Percentiles rank a stretch among this genome's conserved stretches.
Conservation (phyloP, 2,888 invertebrate genomes). For the Dryocosmus kuriphilus region DNA sequence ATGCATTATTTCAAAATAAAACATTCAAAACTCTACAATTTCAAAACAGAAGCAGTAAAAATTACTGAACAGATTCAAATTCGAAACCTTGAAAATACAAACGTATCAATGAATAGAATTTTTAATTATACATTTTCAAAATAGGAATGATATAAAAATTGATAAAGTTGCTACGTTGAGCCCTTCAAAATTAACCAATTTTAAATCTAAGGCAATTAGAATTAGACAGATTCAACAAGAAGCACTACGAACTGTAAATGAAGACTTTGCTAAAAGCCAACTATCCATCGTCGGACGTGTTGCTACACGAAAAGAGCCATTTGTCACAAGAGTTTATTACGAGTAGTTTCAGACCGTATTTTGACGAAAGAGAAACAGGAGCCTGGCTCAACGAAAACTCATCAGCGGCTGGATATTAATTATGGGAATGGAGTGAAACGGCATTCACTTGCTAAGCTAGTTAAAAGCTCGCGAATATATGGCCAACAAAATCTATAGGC, state of each 20-base stretch:
- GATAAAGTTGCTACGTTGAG: too few relatives aligned
- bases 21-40: too few relatives aligned
- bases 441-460: slow-evolving; percentile 25
- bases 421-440: slow-evolving; percentile 11
- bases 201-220: not conserved
- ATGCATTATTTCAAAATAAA: too few relatives aligned
- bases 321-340: slow-evolving; percentile 23
- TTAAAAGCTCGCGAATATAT: slow-evolving; percentile 28
- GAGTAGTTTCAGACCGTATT: slow-evolving; percentile 13
- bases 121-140: too few relatives aligned
- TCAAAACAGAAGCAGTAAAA: too few relatives aligned
- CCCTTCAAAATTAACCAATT: not conserved
- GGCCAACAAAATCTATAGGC: slow-evolving; percentile 17
- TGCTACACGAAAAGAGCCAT: slow-evolving; percentile 11
- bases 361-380: not conserved
- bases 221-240: not conserved
- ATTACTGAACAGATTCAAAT: too few relatives aligned
- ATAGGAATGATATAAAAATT: too few relatives aligned
- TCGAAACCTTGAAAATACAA: too few relatives aligned
- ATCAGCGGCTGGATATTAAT: slow-evolving; percentile 34
- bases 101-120: too few relatives aligned
- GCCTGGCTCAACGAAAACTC: slow-evolving; percentile 28
- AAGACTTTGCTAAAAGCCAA: slow-evolving; percentile 19
- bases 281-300: slow-evolving; percentile 13
- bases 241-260: not conserved